Base-by-base conservation (phyloP, 2,888 invertebrate genomes). In the Leucozona laternaria region DNA sequence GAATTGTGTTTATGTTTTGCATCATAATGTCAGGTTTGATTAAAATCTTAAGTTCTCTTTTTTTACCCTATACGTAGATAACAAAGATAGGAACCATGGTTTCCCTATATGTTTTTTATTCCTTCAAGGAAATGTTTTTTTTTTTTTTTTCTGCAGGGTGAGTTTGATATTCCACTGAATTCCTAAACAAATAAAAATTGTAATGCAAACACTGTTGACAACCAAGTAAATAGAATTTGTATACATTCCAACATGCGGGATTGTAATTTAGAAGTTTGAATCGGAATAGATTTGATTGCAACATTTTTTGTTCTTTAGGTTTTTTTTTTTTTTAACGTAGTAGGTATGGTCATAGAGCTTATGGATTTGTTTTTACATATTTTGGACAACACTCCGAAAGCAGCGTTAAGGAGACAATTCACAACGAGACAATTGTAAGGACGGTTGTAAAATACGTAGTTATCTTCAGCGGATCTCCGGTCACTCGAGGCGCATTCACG, bases 161-260 rank as follows among this genome's bases (percentile, higher is more conserved):
- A 40, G 10, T 31, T n/a, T 22, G 57, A 25, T n/a, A 45, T 64
- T 22, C 43, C 22, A 48, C 45, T 20, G 45, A 53, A 50, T 62
- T 55, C 20, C 62, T 79, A 31, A 43, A 20, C 57, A 72, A 79
- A 79, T 55, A 72, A 64, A 34, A 68, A 1, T 71, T 71, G 45
- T 62, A 62, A 71, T 62, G 45, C 20, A 62, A 43, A 55, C 25
- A 62, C 34, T 45, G 71, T 72, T 71, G 48, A 79, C 62, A 62
- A 57, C 64, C 55, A 13, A 64, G 58, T 64, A 72, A 71, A 57
- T 15, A 55, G 13, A 79, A 43, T 55, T 71, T 22, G 45, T 55
- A 57, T 57, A 45, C 45, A 79, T 48, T 31, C 25, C 3, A 37
- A 25, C 57, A 48, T 45, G n/a, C n/a, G 48, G 68, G 22, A 43